Evolutionary conservation across 1,140 invertebrate genomes (phyloP), one percentile per base, ranked within the genome.

Genomic region (Catajapyx aquilonaris): DNA sequence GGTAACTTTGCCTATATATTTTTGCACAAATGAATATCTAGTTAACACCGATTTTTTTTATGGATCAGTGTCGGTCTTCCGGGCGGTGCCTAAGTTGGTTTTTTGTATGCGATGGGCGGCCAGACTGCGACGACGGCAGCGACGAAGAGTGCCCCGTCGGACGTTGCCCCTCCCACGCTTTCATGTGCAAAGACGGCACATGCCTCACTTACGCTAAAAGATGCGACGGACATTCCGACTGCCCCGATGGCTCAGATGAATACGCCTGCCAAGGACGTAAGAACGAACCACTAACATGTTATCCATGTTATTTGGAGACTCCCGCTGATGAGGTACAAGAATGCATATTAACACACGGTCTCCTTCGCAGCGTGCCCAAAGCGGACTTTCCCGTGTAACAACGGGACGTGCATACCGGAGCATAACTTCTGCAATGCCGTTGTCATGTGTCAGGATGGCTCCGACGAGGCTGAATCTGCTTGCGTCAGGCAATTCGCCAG

Each of bases 351-450:
- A n/a, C n/a, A n/a, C n/a, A n/a, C n/a, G n/a, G n/a, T n/a, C n/a
- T 28, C 23, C 23, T 28, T 13, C 7, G 10, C 40, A 54, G 54
- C 64, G 20, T 84, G 80, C 52, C 80, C 80, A n/a, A 60, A 69
- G 25, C 68, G 80, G 41, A 77, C 80, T 2, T 84, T 83, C 57
- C 68, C 73, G 39, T 88, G 83, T 51, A 68, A 66, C 37, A 78
- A 77, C 43, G 81, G 83, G 3, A 75, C 80, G 46, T 88, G 83
- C 48, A 53, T 87, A 28, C 81, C 83, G 0, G 81, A 80, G 46
- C 85, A 83, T 51, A 78, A 83, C 50, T 86, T 86, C 57, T 90
- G 84, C 56, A 88, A 90, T 55, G 80, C 81, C 0, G 76, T 86
- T 31, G 66, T 81, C 9, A 73, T 77, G 31, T 87, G 83, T 54